phyloP scores from a whole-genome alignment of 2,113 vertebrate genomes.

The Mystacornis crossleyi region DNA sequence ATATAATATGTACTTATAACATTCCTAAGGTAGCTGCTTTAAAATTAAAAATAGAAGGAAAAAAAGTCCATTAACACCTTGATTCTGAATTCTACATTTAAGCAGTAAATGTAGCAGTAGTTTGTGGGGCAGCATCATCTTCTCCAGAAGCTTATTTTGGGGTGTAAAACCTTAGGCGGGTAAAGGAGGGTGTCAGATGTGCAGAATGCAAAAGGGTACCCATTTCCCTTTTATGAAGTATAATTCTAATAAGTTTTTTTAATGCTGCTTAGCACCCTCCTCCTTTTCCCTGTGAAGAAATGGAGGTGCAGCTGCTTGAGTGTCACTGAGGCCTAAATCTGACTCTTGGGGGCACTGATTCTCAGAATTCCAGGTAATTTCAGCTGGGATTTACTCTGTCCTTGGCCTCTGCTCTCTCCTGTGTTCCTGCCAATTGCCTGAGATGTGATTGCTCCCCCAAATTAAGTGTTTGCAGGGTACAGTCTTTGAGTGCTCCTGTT shows the following conservation, averaged over 20 bases:
- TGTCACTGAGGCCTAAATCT: neutral
- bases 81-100: neutral
- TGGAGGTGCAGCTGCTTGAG: neutral
- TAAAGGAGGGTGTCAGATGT: neutral
- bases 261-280: neutral
- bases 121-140: neutral
- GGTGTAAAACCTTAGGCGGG: neutral
- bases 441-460: neutral
- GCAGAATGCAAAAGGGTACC: neutral
- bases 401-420: neutral
- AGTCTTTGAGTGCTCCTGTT: neutral
- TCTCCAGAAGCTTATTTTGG: neutral
- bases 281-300: neutral
- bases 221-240: neutral
- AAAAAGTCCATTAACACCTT: neutral
- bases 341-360: neutral
- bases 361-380: neutral
- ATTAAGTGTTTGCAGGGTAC: neutral
- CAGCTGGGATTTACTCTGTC: neutral
- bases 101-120: neutral
- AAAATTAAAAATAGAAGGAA: neutral
- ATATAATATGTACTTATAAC: too few relatives aligned
- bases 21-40: neutral
- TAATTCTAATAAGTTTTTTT: neutral
- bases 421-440: neutral